phyloP scores from a whole-genome alignment of 2,113 vertebrate genomes.

The Oxyura jamaicensis region DNA sequence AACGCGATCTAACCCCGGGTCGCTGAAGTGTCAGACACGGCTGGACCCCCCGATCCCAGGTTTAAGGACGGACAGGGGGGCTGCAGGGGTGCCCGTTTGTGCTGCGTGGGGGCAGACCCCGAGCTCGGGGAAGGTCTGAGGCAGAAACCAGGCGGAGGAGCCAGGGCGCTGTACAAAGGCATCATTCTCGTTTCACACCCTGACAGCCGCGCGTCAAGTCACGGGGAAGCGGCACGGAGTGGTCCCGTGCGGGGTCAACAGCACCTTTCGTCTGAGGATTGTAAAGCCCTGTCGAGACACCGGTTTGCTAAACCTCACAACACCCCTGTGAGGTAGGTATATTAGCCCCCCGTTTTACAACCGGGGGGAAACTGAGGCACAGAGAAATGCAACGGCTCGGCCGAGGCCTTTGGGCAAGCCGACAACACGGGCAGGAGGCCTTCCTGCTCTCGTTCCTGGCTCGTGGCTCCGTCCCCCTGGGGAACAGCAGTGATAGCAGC shows the following conservation, averaged over 20 bases:
- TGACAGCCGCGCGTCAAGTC: slow-evolving; percentile 39
- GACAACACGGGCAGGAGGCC: neutral
- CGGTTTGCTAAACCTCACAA: slow-evolving; percentile 58
- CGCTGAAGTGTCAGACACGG: fast-evolving
- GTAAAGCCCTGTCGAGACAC: slow-evolving; percentile 25
- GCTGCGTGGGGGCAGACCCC: neutral
- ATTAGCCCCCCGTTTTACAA: neutral
- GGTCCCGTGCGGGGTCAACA: slow-evolving; percentile 40
- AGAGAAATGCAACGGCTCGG: slow-evolving; percentile 10
- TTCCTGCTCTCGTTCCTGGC: neutral
- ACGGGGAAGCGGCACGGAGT: slow-evolving; percentile 38
- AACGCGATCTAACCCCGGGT: neutral
- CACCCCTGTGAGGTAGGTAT: slow-evolving; percentile 67
- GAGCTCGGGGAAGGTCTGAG: neutral
- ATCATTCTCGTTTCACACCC: slow-evolving; percentile 46
- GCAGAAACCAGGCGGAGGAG: slow-evolving; percentile 8
- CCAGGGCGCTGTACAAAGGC: neutral
- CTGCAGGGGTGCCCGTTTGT: neutral
- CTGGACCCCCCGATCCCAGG: neutral
- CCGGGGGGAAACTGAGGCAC: slow-evolving; percentile 43
- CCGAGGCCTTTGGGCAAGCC: neutral
- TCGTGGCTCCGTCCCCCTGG: neutral
- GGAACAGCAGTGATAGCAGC: neutral
- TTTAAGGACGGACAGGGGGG: neutral
- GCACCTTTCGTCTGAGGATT: slow-evolving; percentile 57